A percentile compares a stretch with the other conserved stretches of the same genome.
These are phyloP conservation scores for Calonectris borealis DNA, from an alignment of 2,113 vertebrate species.

Conservation along the genomic window DNA sequence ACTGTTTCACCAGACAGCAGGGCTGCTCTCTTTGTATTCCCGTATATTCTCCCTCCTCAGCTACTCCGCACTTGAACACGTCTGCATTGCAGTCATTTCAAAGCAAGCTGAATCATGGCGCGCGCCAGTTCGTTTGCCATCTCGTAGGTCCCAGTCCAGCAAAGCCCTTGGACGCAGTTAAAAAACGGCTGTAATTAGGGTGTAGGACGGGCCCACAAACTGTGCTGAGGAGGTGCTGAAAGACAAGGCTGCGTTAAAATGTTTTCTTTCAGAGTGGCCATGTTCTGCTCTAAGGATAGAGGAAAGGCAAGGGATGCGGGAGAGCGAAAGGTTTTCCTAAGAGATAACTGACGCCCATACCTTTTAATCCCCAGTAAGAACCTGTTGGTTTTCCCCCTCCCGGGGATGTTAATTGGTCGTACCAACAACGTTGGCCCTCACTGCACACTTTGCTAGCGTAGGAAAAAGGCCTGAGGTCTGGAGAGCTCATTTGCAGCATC, in stretches of 20 bases:
- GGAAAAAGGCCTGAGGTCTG: neutral
- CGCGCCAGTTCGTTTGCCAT: neutral
- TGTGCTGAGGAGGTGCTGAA: neutral
- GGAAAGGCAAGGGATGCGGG: neutral
- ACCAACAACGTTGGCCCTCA: neutral
- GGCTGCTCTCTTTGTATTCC: neutral
- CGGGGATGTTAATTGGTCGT: neutral
- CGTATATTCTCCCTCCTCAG: neutral
- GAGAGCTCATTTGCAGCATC: neutral
- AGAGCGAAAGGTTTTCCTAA: neutral
- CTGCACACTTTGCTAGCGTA: neutral
- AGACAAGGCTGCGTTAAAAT: neutral
- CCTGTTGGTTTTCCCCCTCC: neutral
- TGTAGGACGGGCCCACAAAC: accelerated
- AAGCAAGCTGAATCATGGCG: neutral
- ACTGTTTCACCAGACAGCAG: neutral
- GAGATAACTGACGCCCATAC: neutral
- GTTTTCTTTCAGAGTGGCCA: neutral
- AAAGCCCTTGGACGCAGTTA: neutral
- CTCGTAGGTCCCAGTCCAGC: neutral
- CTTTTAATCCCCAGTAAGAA: neutral
- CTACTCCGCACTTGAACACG: accelerated
- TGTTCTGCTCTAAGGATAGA: neutral
- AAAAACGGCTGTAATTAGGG: neutral
- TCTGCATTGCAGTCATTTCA: neutral